phyloP scores from a whole-genome alignment of 2,113 vertebrate genomes.

The Acinonyx jubatus region DNA sequence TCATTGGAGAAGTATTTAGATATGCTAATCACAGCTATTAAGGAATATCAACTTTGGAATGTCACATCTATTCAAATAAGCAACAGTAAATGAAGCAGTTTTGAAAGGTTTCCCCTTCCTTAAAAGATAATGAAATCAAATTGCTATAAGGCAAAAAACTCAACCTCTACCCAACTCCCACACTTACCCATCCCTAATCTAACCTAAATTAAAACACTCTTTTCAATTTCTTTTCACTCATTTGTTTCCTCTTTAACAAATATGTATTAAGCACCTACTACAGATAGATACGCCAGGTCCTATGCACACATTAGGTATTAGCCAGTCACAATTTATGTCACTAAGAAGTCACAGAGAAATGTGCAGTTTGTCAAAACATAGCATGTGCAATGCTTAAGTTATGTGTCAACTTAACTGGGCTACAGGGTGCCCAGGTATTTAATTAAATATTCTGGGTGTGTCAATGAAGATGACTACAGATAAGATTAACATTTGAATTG shows the following conservation, averaged over 20 bases:
- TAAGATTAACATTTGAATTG: neutral
- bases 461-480: neutral
- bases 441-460: neutral
- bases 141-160: constrained; percentile 20
- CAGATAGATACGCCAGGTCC: neutral
- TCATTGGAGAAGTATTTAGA: constrained; percentile 65
- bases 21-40: constrained; percentile 73
- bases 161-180: neutral
- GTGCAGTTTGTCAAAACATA: neutral
- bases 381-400: neutral
- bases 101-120: constrained; percentile 52
- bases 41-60: constrained; percentile 70
- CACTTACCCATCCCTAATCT: neutral
- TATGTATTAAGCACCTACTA: neutral
- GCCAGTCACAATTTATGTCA: neutral
- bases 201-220: neutral
- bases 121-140: constrained; percentile 60
- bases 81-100: constrained; percentile 48
- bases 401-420: neutral
- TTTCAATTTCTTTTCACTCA: neutral
- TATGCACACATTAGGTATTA: neutral
- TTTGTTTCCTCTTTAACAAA: constrained; percentile 35
- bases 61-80: constrained; percentile 72
- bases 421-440: neutral
- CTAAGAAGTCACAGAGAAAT: neutral